phyloP scores from a whole-genome alignment of 2,888 invertebrate genomes.

The Xanthostigma xanthostigma region DNA sequence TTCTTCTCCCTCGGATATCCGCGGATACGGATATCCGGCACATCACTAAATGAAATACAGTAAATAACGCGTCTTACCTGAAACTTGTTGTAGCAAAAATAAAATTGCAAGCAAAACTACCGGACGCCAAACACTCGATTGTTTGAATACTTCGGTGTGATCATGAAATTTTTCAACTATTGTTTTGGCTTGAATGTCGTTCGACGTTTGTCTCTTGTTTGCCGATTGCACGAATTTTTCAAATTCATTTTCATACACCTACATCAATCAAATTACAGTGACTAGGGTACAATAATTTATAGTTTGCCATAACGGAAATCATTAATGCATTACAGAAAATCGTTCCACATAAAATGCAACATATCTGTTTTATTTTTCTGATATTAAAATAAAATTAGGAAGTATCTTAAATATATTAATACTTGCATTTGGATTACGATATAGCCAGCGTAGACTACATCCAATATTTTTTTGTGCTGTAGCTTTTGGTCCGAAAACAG shows the following conservation, averaged over 20 bases:
- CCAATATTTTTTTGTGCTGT: slow-evolving; percentile 18
- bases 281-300: neutral
- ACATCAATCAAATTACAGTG: neutral
- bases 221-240: slow-evolving; percentile 15
- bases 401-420: too few relatives aligned
- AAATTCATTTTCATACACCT: slow-evolving; percentile 16
- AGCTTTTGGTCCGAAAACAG: slow-evolving; percentile 27
- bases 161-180: slow-evolving; percentile 1
- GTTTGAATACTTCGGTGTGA: slow-evolving; percentile 1
- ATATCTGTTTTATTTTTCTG: too few relatives aligned
- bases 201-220: slow-evolving; percentile 2
- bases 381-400: too few relatives aligned
- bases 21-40: too few relatives aligned
- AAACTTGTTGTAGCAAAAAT: slow-evolving; percentile 38
- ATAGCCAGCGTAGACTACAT: slow-evolving; percentile 30
- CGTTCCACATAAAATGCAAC: too few relatives aligned
- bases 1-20: too few relatives aligned
- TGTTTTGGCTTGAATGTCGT: neutral
- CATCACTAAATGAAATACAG: too few relatives aligned
- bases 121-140: slow-evolving; percentile 35
- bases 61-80: slow-evolving; percentile 12
- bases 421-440: slow-evolving; percentile 26
- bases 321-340: neutral
- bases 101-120: slow-evolving; percentile 29
- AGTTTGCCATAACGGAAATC: neutral